These are phyloP conservation scores for Yasuhikotakia modesta DNA, from an alignment of 2,797 vertebrate genomes.

Conservation along the genomic window DNA sequence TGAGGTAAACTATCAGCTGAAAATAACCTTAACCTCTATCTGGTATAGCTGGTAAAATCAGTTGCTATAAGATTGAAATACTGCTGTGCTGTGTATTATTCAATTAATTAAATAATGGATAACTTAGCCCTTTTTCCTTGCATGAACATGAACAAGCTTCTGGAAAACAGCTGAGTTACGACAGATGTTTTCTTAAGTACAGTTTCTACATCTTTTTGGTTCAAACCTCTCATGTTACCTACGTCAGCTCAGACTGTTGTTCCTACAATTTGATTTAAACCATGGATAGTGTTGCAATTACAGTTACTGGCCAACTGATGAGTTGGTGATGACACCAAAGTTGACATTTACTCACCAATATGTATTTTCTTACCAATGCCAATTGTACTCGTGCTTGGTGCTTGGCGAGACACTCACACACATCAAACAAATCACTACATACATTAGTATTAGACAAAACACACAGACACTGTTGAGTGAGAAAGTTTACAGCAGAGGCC, in stretches of 20 bases:
- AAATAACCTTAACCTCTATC: too few relatives aligned
- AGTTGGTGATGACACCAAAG: too few relatives aligned
- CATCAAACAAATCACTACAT: too few relatives aligned
- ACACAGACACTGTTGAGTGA: background rate
- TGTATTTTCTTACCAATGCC: background rate
- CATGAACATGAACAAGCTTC: background rate
- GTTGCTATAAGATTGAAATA: too few relatives aligned
- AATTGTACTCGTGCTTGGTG: background rate
- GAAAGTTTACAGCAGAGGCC: background rate
- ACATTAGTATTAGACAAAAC: too few relatives aligned
- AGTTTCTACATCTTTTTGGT: background rate
- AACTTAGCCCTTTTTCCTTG: background rate
- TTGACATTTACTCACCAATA: too few relatives aligned
- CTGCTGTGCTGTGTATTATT: too few relatives aligned
- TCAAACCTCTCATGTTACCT: background rate
- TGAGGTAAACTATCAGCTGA: background rate
- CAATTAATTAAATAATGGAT: too few relatives aligned
- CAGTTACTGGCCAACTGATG: background rate
- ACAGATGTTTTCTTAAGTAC: too few relatives aligned
- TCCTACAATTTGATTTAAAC: background rate
- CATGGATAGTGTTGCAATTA: background rate
- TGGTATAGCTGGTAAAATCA: too few relatives aligned
- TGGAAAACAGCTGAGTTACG: too few relatives aligned
- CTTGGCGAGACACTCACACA: background rate
- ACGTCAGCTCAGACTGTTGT: background rate